Conservation (phyloP, 2,113 vertebrate species). For the Psephotus haematonotus region DNA sequence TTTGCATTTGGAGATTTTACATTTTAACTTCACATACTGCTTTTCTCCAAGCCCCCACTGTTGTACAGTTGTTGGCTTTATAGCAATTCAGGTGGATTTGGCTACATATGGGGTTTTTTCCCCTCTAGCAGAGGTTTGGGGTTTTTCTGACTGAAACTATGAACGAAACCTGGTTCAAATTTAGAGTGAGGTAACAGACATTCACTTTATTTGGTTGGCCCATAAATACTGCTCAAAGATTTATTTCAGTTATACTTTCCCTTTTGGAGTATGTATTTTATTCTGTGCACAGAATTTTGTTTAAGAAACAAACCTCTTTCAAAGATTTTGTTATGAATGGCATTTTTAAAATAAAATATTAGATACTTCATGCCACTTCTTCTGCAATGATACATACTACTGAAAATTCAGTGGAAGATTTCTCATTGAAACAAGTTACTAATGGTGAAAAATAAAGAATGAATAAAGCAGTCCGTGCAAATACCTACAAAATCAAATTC, state of each 20-base stretch:
- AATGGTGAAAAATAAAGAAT: background rate
- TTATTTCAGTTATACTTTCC: conserved; percentile 23
- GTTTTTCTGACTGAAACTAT: conserved; percentile 22
- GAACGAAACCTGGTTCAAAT: conserved; percentile 34
- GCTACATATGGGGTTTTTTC: background rate
- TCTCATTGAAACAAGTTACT: background rate
- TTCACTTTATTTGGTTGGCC: background rate
- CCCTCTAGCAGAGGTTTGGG: background rate
- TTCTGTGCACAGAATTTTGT: background rate
- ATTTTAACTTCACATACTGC: background rate
- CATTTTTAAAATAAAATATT: background rate
- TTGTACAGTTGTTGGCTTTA: background rate
- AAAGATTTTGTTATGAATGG: background rate
- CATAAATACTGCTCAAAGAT: background rate
- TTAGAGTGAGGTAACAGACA: conserved; percentile 31
- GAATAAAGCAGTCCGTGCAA: background rate
- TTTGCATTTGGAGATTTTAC: background rate
- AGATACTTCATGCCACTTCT: background rate
- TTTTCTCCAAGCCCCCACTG: background rate
- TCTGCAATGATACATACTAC: background rate
- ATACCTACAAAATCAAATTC: background rate
- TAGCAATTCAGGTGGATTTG: conserved; percentile 19
- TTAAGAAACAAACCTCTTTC: background rate
- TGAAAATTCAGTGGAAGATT: background rate
- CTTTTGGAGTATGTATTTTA: background rate